Evolutionary conservation across 2,888 invertebrate species (phyloP), one percentile per base, ranked within the genome.

Genomic region (Glaucopsyche alexis): DNA sequence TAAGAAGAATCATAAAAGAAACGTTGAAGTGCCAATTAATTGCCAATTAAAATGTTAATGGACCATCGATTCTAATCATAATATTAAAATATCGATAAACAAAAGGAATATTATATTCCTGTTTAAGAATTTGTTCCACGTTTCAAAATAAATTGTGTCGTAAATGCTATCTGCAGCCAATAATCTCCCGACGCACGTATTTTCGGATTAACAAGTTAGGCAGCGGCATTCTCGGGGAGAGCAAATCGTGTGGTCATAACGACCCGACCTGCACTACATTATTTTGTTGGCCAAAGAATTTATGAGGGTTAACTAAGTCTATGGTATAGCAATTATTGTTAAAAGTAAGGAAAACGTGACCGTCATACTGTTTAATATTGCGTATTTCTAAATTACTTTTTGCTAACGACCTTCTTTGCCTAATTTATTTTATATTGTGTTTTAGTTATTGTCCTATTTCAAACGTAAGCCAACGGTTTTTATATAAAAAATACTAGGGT

Each of bases 141-240:
- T 83, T 77, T 77, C 81, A 84, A 85, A 86, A 85, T 83, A 86
- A 86, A 86, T 83, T 78, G 78, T 78, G 78, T 80, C 80, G 79
- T 81, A 82, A 86, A 82, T 78, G 84, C 81, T 83, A 83, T 84
- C 85, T 83, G 83, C 82, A 88, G 88, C 87, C 88, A 86, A 91
- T 93, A 91, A 91, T 90, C 89, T 89, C 88, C 85, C 91, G 80
- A 80, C 82, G 83, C 91, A 92, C 91, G 92, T 92, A 91, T 89
- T 89, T 90, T 87, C 84, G 87, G 90, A 91, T 91, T 91, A 92
- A 91, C 90, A 82, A 84, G 90, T 89, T 89, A 88, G 87, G 87
- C 83, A 85, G 88, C 88, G 87, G 88, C 85, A 82, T 85, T 83
- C 85, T 85, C 84, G 83, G 82, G 80, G 82, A 50, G 40, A 50